Percentiles rank a stretch among this genome's conserved stretches.
Evolutionary conservation across 2,113 vertebrate species (phyloP).

Genomic region (Nyctibius bracteatus): DNA sequence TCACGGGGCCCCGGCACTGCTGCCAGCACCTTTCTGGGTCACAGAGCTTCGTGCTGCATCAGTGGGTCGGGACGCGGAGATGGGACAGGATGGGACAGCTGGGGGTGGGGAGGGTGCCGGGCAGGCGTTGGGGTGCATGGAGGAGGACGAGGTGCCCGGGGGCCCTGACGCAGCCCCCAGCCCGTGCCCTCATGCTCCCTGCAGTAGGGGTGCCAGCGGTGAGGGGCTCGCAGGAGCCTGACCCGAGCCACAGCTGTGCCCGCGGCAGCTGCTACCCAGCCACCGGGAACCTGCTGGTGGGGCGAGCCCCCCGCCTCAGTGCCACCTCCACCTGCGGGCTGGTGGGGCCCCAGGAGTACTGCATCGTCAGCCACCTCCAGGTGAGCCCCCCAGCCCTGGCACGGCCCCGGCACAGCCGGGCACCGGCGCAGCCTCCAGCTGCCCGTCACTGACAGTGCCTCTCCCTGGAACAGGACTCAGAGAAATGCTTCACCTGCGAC

Average conservation of each 20-base stretch:
- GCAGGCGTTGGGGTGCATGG: fast-evolving
- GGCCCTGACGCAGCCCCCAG: fast-evolving
- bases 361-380: conserved; percentile 84
- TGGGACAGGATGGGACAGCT: neutral
- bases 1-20: neutral
- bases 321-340: conserved; percentile 84
- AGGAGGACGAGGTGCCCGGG: fast-evolving
- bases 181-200: neutral
- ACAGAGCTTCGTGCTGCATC: conserved; percentile 19
- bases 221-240: conserved; percentile 70
- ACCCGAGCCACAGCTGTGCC: conserved; percentile 75
- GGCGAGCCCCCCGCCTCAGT: conserved; percentile 69
- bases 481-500: conserved; percentile 87
- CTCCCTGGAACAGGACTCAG: conserved; percentile 65
- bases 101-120: neutral
- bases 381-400: neutral
- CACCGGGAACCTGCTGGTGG: conserved; percentile 64
- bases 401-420: fast-evolving
- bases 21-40: conserved; percentile 48
- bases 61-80: neutral
- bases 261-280: conserved; percentile 79
- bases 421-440: fast-evolving
- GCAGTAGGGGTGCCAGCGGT: neutral
- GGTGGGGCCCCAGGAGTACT: conserved; percentile 72
- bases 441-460: neutral